Percentiles rank a stretch among this genome's conserved stretches.
Evolutionary conservation across 2,113 vertebrate genomes (phyloP).

Genomic region (Pionites leucogaster): DNA sequence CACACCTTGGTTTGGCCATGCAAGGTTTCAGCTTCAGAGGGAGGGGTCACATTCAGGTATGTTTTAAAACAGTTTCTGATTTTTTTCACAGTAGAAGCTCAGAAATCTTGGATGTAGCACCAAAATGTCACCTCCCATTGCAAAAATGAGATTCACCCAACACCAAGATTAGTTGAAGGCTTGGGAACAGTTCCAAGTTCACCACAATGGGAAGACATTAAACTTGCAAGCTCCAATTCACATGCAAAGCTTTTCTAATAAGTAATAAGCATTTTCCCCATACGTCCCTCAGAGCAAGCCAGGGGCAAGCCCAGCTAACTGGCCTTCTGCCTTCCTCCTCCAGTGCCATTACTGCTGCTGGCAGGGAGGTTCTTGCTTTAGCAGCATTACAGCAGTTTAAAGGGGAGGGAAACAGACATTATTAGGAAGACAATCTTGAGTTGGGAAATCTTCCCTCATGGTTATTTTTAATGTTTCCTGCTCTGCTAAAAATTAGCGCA

Average conservation of each 20-base stretch:
- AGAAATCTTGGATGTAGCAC: not conserved
- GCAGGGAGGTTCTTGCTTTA: not conserved
- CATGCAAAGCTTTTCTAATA: not conserved
- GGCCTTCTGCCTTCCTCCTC: not conserved
- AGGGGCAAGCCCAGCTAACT: not conserved
- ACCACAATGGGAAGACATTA: not conserved
- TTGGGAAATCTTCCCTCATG: slow-evolving; percentile 38
- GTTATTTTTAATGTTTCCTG: slow-evolving; percentile 68
- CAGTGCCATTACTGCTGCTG: not conserved
- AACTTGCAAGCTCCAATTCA: not conserved
- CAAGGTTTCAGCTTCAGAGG: not conserved
- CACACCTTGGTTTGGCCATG: not conserved
- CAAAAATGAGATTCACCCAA: not conserved
- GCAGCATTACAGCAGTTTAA: not conserved
- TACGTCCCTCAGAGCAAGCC: not conserved
- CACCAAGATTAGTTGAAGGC: not conserved
- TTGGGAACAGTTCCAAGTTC: not conserved
- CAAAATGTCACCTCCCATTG: not conserved
- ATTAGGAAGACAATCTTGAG: slow-evolving; percentile 21
- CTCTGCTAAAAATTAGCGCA: slow-evolving; percentile 56
- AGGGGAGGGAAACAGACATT: not conserved
- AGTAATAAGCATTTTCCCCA: not conserved
- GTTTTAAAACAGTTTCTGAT: not conserved
- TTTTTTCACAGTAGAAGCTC: not conserved
- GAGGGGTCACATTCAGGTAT: accelerated